Base-by-base conservation (phyloP, 2,113 vertebrate species). In the Pelodiscus sinensis region DNA sequence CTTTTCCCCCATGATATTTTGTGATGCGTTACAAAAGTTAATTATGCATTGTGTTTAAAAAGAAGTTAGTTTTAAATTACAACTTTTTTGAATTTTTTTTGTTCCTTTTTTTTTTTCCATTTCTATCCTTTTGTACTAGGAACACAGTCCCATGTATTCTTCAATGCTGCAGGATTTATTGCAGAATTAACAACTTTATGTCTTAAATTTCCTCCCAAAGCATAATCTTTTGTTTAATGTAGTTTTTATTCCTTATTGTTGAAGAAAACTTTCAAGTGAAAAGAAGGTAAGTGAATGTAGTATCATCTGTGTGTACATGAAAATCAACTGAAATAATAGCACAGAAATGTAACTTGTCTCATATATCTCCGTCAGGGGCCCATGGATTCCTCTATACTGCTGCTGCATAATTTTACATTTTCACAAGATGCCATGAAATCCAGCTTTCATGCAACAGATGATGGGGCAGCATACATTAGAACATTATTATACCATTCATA, bases 361-460 rank as follows among this genome's bases (percentile, higher is more conserved):
- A 80, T 15, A 84, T 0, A 9, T 82, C 4, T 60, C 5, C 0
- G 55, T 62, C 27, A 60, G 0, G 0, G 0, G 71, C 7, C 2
- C 35, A 57, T 5, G 54, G n/a, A 71, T 1, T 35, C 86, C 22
- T 35, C 19, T 44, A 1, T 79, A 5, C 4, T 81, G 2, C 4
- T 56, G 12, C 10, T 55, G 88, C 80, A 87, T 16, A 75, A 25
- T 14, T 55, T 90, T 79, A 5, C 0, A 1, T 13, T 86, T 92
- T 58, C 56, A 10, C 79, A 60, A 55, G 57, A 19, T 58, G 16
- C 2, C 21, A 18, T 2, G 2, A 4, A 65, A 79, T 55, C 44
- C 1, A 11, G 10, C 2, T 21, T 79, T 81, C 79, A 19, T 89
- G 79, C 31, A 60, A 90, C 73, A 51, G 21, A 22, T 2, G 58